A percentile compares a stretch with the other conserved stretches of the same genome.
These are phyloP conservation scores for Sparidentex hasta DNA, from an alignment of 2,797 vertebrate species.

Conservation along the genomic window DNA sequence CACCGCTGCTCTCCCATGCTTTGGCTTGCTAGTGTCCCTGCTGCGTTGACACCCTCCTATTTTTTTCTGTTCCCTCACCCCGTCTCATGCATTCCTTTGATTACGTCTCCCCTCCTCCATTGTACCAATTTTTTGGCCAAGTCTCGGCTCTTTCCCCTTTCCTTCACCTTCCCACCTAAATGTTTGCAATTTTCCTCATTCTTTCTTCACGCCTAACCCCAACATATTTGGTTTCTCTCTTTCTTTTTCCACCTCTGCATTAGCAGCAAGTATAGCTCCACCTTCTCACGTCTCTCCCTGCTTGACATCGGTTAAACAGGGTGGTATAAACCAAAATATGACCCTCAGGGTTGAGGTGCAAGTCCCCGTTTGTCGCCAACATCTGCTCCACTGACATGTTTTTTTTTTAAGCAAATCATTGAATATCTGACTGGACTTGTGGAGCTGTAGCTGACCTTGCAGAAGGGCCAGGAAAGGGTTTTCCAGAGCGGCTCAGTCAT, in stretches of 20 bases:
- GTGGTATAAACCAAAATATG: not conserved
- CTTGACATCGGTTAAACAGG: not conserved
- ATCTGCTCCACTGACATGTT: not conserved
- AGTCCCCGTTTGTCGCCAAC: not conserved
- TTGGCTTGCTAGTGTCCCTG: constrained; percentile 50
- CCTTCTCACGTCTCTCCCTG: not conserved
- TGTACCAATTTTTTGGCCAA: not conserved
- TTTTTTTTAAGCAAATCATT: not conserved
- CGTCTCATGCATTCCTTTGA: constrained; percentile 27
- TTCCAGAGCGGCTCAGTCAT: not conserved
- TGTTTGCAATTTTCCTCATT: not conserved
- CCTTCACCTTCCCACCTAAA: not conserved
- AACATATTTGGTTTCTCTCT: not conserved
- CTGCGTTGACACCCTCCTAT: constrained; percentile 48
- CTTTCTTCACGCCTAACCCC: not conserved
- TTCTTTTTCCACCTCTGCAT: not conserved
- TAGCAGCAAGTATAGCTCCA: not conserved
- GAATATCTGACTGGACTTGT: not conserved
- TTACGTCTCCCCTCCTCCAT: constrained; percentile 21
- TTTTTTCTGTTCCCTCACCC: constrained; percentile 1
- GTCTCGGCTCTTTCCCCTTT: not conserved
- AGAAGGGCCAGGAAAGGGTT: not conserved
- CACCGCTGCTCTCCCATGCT: constrained; percentile 50
- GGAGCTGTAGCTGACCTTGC: not conserved
- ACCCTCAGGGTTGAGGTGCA: not conserved